Evolutionary conservation across 2,888 invertebrate genomes (phyloP).

Genomic region (Lasioglossum pauxillum): DNA sequence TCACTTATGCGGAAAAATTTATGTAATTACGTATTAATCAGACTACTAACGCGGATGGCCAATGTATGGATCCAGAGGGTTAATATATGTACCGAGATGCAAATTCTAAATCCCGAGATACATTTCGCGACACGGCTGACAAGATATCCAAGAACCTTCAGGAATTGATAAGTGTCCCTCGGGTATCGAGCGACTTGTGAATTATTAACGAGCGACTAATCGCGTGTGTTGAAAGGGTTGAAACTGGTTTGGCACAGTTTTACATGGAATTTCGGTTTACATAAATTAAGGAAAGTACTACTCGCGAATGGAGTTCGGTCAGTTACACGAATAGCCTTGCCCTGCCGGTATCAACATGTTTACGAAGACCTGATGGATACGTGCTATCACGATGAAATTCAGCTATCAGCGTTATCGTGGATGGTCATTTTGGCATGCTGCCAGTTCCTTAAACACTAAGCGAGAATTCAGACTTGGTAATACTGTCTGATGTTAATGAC

Average conservation of each 20-base stretch:
- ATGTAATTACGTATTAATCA: not conserved
- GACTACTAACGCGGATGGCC: not conserved
- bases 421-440: constrained; percentile 30
- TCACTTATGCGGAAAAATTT: not conserved
- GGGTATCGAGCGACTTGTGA: constrained; percentile 23
- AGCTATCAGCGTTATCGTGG: constrained; percentile 22
- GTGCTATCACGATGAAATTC: constrained; percentile 17
- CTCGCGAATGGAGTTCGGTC: constrained; percentile 29
- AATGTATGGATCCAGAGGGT: not conserved
- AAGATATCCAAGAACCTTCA: not conserved
- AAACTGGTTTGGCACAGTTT: constrained; percentile 41
- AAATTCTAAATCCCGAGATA: not conserved
- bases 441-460: constrained; percentile 26
- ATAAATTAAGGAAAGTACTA: constrained; percentile 40
- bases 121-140: not conserved
- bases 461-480: constrained; percentile 31
- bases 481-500: constrained; percentile 13
- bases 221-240: constrained; percentile 12
- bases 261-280: constrained; percentile 19
- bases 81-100: not conserved
- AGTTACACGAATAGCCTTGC: constrained; percentile 17
- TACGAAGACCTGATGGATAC: constrained; percentile 11
- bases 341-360: not conserved
- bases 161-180: not conserved
- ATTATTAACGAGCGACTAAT: constrained; percentile 56